These are phyloP conservation scores for Pteropus rufus DNA, from an alignment of 2,797 vertebrate species.

Conservation along the genomic window DNA sequence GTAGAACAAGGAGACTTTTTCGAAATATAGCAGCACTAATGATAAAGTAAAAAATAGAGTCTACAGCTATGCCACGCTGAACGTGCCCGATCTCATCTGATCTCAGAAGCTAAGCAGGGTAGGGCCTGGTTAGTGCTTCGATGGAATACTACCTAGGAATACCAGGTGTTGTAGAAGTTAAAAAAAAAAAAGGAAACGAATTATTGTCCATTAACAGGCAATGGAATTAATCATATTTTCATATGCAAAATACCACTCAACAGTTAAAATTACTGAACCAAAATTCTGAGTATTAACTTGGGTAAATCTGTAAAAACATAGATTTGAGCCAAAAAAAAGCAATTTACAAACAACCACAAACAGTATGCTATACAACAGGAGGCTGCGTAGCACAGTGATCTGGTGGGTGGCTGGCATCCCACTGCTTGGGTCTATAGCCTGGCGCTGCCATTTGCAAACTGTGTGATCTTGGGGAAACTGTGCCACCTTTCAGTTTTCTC, in stretches of 20 bases:
- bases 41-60: neutral
- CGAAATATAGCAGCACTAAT: neutral
- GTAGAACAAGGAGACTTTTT: neutral
- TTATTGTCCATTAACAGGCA: neutral
- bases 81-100: too few species aligned
- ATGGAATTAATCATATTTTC: neutral
- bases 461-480: neutral
- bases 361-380: neutral
- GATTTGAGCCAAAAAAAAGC: neutral
- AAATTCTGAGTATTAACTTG: neutral
- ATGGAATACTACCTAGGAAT: too few species aligned
- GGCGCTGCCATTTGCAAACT: too few species aligned
- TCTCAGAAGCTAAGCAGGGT: too few species aligned
- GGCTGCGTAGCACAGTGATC: too few species aligned
- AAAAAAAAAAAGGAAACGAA: neutral
- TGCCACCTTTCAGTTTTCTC: neutral
- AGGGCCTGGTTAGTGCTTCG: too few species aligned
- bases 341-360: neutral
- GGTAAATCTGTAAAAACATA: neutral
- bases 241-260: neutral
- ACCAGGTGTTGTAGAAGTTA: too few species aligned
- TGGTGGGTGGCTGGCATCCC: neutral
- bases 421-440: neutral
- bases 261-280: neutral
- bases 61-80: neutral